A percentile compares a stretch with the other conserved stretches of the same genome.
phyloP scores from a whole-genome alignment of 2,888 invertebrate species.

The Germaria angustata region DNA sequence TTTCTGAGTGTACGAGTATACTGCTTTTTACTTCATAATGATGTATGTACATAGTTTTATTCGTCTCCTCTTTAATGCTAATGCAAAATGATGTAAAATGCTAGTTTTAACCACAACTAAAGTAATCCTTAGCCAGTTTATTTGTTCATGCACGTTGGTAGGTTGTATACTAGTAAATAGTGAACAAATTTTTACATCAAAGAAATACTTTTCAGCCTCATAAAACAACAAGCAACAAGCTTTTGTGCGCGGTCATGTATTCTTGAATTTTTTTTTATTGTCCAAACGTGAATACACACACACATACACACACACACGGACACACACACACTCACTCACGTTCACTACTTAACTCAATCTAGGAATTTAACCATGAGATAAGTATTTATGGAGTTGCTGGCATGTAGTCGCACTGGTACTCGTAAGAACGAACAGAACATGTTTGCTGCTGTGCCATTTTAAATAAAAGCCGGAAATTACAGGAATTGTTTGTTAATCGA shows the following conservation, averaged over 20 bases:
- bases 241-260: conserved; percentile 18
- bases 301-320: background rate
- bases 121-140: conserved; percentile 55
- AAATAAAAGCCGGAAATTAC: conserved; percentile 55
- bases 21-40: conserved; percentile 5
- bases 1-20: conserved; percentile 30
- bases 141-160: conserved; percentile 10
- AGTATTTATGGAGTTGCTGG: conserved; percentile 49
- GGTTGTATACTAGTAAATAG: conserved; percentile 42
- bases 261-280: conserved; percentile 9
- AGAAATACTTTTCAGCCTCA: conserved; percentile 51
- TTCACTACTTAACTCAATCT: background rate
- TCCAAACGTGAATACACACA: background rate
- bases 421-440: background rate
- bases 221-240: conserved; percentile 53
- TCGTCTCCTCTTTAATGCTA: conserved; percentile 23
- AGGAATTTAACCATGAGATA: conserved; percentile 44
- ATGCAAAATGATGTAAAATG: conserved; percentile 55
- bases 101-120: conserved; percentile 64
- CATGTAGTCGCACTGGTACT: background rate
- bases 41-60: background rate
- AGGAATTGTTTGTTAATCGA: conserved; percentile 49
- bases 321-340: background rate
- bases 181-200: conserved; percentile 46
- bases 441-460: conserved; percentile 17